Percentiles rank a stretch among this genome's conserved stretches.
phyloP scores from a whole-genome alignment of 1,140 invertebrate genomes.

The Drosophila obscura region DNA sequence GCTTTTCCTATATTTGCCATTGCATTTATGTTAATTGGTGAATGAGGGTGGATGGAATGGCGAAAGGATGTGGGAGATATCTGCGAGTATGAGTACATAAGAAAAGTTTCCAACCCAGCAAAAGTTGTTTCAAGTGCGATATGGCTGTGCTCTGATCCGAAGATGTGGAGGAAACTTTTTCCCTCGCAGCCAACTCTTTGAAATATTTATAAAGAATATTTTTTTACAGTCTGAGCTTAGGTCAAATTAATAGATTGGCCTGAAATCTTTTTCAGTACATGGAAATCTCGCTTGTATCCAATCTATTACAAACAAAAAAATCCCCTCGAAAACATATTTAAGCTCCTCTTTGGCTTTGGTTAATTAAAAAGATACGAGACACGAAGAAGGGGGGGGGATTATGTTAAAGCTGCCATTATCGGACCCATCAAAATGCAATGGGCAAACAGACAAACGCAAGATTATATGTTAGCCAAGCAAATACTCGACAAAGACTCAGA shows the following conservation, averaged over 20 bases:
- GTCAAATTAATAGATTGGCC: not conserved
- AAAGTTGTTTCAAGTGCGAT: too few relatives aligned
- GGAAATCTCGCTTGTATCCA: not conserved
- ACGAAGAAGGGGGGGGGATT: conserved; percentile 17
- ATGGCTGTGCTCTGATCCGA: too few relatives aligned
- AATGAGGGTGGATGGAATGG: conserved; percentile 16
- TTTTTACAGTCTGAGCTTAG: too few relatives aligned
- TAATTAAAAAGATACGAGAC: conserved; percentile 34
- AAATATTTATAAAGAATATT: too few relatives aligned
- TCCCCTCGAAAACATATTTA: not conserved
- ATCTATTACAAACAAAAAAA: conserved; percentile 4
- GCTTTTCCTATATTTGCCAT: conserved; percentile 36
- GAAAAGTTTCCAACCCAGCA: not conserved
- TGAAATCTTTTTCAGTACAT: not conserved
- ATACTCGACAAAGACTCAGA: conserved; percentile 6
- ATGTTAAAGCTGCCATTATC: conserved; percentile 30
- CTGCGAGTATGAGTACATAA: not conserved
- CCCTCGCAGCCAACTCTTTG: too few relatives aligned
- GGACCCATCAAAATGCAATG: conserved; percentile 34
- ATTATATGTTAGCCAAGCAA: conserved; percentile 15
- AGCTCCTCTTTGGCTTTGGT: conserved; percentile 11
- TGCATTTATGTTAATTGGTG: conserved; percentile 72
- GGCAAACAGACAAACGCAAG: conserved; percentile 23
- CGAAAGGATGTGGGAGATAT: conserved; percentile 23
- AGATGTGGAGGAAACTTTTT: too few relatives aligned